A percentile compares a stretch with the other conserved stretches of the same genome.
These are phyloP conservation scores for Metalampra italica DNA, from an alignment of 2,888 invertebrate species.

Conservation along the genomic window DNA sequence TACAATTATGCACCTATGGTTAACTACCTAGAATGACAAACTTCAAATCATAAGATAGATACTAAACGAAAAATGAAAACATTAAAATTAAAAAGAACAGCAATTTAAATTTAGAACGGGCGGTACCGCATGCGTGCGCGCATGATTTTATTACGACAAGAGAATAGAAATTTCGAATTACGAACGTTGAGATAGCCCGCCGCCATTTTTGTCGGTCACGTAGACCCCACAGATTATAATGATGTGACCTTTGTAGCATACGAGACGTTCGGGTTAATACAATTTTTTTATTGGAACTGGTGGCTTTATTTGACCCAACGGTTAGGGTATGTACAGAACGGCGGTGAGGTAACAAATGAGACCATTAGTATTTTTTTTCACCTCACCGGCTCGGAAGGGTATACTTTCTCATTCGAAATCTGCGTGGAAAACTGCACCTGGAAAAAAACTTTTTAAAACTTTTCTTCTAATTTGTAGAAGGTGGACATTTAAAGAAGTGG, in stretches of 20 bases:
- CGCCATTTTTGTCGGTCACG: slow-evolving; percentile 65
- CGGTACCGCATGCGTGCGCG: slow-evolving; percentile 50
- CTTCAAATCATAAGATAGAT: too few relatives aligned
- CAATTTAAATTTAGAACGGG: slow-evolving; percentile 41
- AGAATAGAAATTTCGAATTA: slow-evolving; percentile 73
- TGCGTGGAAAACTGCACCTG: too few relatives aligned
- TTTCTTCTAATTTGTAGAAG: too few relatives aligned
- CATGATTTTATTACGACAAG: slow-evolving; percentile 69
- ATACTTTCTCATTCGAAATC: too few relatives aligned
- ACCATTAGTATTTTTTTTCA: too few relatives aligned
- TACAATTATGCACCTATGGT: too few relatives aligned
- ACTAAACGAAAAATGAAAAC: neutral
- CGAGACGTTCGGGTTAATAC: slow-evolving; percentile 54
- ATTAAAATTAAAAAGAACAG: slow-evolving; percentile 21
- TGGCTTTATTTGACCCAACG: slow-evolving; percentile 49
- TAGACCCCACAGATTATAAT: slow-evolving; percentile 58
- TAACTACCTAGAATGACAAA: too few relatives aligned
- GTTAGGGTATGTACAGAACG: slow-evolving; percentile 26
- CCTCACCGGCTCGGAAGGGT: too few relatives aligned
- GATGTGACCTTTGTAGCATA: slow-evolving; percentile 68
- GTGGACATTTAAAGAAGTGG: too few relatives aligned
- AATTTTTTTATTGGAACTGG: slow-evolving; percentile 60
- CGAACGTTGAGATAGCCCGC: slow-evolving; percentile 39
- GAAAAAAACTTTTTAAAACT: too few relatives aligned
- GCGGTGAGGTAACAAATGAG: slow-evolving; percentile 6